Percentiles rank a stretch among this genome's conserved stretches.
phyloP scores from a whole-genome alignment of 30 jellyfish, hydroid and myxozoan species.

The Phacellophora camtschatica region DNA sequence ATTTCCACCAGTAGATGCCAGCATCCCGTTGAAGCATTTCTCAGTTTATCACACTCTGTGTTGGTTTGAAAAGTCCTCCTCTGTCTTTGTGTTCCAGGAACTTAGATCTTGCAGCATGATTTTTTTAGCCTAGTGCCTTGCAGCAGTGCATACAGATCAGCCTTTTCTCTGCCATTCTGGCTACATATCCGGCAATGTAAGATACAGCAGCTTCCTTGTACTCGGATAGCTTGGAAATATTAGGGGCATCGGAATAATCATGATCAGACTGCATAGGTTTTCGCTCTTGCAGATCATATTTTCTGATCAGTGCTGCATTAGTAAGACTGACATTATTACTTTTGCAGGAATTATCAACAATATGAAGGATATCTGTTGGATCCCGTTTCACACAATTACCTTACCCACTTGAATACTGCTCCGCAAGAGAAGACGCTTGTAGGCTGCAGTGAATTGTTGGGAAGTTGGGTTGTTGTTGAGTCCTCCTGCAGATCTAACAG shows the following conservation, averaged over 20 bases:
- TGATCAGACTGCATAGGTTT: slow-evolving; percentile 10
- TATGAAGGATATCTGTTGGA: slow-evolving; percentile 27
- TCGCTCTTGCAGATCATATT: slow-evolving; percentile 18
- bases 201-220: slow-evolving; percentile 48
- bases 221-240: slow-evolving; percentile 26
- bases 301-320: slow-evolving; percentile 25
- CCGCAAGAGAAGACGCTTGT: slow-evolving; percentile 21
- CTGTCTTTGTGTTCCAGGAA: slow-evolving; percentile 58
- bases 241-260: slow-evolving; percentile 42
- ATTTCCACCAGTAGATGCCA: slow-evolving; percentile 47
- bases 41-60: slow-evolving; percentile 51
- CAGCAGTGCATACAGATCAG: slow-evolving; percentile 13
- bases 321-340: slow-evolving; percentile 8
- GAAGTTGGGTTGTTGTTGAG: slow-evolving; percentile 30
- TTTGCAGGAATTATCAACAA: slow-evolving; percentile 18
- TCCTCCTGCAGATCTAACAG: slow-evolving; percentile 29
- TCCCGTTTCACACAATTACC: slow-evolving; percentile 58
- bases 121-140: slow-evolving; percentile 33
- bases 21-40: slow-evolving; percentile 38
- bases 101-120: background rate
- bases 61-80: slow-evolving; percentile 71
- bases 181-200: slow-evolving; percentile 67
- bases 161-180: slow-evolving; percentile 22
- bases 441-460: slow-evolving; percentile 48
- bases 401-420: slow-evolving; percentile 36